These are phyloP conservation scores for Nomia melanderi DNA, from an alignment of 1,140 invertebrate species.

Conservation along the genomic window DNA sequence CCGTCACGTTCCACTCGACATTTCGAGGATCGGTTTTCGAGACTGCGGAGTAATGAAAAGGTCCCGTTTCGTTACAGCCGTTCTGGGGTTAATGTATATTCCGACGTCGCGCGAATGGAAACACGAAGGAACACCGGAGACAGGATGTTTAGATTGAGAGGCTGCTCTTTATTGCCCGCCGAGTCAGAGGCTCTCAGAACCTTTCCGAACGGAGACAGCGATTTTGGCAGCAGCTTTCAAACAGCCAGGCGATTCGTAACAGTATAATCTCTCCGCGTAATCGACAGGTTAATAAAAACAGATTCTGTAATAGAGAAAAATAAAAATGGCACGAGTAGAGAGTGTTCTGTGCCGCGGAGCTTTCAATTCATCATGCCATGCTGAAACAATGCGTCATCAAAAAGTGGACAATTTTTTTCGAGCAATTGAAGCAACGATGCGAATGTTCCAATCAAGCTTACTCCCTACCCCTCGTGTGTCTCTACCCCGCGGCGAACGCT, in stretches of 20 bases:
- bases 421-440: background rate
- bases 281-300: background rate
- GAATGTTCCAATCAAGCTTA: conserved; percentile 25
- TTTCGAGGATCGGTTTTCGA: background rate
- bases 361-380: background rate
- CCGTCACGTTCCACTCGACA: background rate
- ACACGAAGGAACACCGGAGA: conserved; percentile 42
- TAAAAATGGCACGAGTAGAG: background rate
- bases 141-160: conserved; percentile 67
- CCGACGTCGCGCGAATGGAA: conserved; percentile 45
- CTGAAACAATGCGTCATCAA: background rate
- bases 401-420: background rate
- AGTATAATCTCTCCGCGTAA: no score
- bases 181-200: conserved; percentile 29
- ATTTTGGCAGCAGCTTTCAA: background rate
- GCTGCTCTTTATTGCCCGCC: conserved; percentile 56
- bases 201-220: background rate
- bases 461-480: background rate
- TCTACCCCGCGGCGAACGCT: background rate
- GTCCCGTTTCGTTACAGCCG: conserved; percentile 8
- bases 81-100: conserved; percentile 32
- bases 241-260: background rate
- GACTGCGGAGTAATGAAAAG: background rate
- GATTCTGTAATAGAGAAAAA: background rate
- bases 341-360: no score